Evolutionary conservation across 2,888 invertebrate genomes (phyloP), one percentile per base, ranked within the genome.

Genomic region (Caenorhabditis sp.): DNA sequence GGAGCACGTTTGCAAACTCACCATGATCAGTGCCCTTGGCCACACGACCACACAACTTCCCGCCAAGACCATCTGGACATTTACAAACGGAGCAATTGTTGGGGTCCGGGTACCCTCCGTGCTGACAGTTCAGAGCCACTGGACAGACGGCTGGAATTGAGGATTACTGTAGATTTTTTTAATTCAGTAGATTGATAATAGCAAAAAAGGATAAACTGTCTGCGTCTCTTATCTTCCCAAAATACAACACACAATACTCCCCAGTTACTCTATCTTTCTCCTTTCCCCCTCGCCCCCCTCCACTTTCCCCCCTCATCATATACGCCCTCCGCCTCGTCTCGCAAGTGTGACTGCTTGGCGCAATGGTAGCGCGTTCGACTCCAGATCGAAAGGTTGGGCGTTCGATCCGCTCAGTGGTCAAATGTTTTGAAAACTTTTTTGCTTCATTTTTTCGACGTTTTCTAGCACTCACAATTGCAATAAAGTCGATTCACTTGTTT

Each of bases 401-500:
- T 87, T 87, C 87, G 87, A 87, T 82, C 83, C 87, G 83, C 87
- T 87, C 87, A 87, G 87, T 84, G 87, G 87, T 87, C 87, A 87
- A 86, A 87, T 58, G n/a, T 79, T 85, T 86, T 85, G 76, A 26
- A 56, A 68, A 54, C 19, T 38, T 59, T 38, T 61, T 61, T 28
- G 31, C 16, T 58, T 14, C 4, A 26, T 12, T 56, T 26, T 26
- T 56, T 1, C 6, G 10, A 5, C 19, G 4, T 28, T 22, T 2
- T 41, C n/a, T 35, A 28, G 24, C 0, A 73, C 86, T 81, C 41
- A 88, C 89, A 86, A 70, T 88, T 86, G 61, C 90, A 90, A 75
- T 90, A 90, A 8, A 90, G 82, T 16, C 90, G 80, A 51, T 90
- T 90, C 47, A 90, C 87, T 79, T 90, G 90, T 38, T 90, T 90